These are phyloP conservation scores for Meteorus cinctellus DNA, from an alignment of 2,888 invertebrate species.

Conservation along the genomic window DNA sequence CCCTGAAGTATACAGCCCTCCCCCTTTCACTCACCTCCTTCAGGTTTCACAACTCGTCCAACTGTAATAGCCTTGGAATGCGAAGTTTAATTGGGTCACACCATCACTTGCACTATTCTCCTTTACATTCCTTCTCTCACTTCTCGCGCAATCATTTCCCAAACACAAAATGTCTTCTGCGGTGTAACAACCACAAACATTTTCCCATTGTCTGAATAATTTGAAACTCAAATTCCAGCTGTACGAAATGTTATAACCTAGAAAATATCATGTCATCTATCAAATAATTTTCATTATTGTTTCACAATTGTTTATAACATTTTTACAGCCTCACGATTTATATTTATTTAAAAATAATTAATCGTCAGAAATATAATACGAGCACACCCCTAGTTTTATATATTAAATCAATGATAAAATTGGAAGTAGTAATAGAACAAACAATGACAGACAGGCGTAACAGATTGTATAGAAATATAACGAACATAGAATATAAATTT, in stretches of 20 bases:
- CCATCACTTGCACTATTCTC: slow-evolving; percentile 25
- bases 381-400: background rate
- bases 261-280: background rate
- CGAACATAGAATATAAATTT: background rate
- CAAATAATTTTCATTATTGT: background rate
- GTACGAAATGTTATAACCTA: background rate
- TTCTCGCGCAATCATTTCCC: background rate
- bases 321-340: background rate
- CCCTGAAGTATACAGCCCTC: slow-evolving; percentile 9
- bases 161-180: slow-evolving; percentile 13
- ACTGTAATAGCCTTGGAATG: slow-evolving; percentile 43
- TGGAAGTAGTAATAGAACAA: background rate
- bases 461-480: background rate
- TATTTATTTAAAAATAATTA: background rate
- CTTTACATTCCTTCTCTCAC: slow-evolving; percentile 31
- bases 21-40: slow-evolving; percentile 9
- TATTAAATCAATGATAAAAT: background rate
- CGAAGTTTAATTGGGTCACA: slow-evolving; percentile 66
- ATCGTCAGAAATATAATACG: background rate
- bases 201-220: background rate
- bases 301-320: background rate
- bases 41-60: background rate
- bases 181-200: slow-evolving; percentile 2
- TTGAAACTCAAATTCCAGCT: background rate
- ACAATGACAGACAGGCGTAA: background rate